Base-by-base conservation (phyloP, 2,888 invertebrate species). In the Troides oblongomaculatus region DNA sequence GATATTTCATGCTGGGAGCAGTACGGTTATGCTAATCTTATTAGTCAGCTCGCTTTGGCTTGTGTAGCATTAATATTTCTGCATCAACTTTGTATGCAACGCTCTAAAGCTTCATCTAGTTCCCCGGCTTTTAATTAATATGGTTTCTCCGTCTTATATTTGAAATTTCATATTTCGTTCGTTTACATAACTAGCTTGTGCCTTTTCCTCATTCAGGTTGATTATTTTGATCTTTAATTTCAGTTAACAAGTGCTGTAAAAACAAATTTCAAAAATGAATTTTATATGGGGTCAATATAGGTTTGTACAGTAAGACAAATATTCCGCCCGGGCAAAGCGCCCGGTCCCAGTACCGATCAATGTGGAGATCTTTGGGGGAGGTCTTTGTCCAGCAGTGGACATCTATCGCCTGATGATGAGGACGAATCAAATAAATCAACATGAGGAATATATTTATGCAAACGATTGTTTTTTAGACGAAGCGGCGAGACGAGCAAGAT, bases 1-100 rank as follows among this genome's bases (percentile, higher is more conserved):
- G 85, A 83, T 82, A 78, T 89, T 77, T 89, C 90, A 89, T 90
- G 90, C 85, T 74, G 78, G 77, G 79, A 81, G 79, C 78, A 73
- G 76, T 77, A 84, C 85, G 88, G 88, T 90, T 90, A 91, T 90
- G 90, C 84, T 87, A 91, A 92, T 90, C 88, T 88, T 90, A 89
- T 91, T 90, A 90, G 88, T 86, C 87, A 87, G 89, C 89, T 86
- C 88, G 87, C 86, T 88, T 83, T 81, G 80, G 81, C 79, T 75
- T 72, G 77, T 82, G 85, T 85, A 85, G 81, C 86, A 70, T 87
- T 84, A 84, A 84, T 83, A 80, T 81, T 79, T 77, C 74, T 80
- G 77, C 78, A 80, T 78, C 76, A 79, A 75, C 77, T 78, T 78
- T 77, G 76, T 76, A 77, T 72, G 71, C 71, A 72, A 69, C 74